Conservation (phyloP, 2,113 vertebrate species). For the Caretta caretta region DNA sequence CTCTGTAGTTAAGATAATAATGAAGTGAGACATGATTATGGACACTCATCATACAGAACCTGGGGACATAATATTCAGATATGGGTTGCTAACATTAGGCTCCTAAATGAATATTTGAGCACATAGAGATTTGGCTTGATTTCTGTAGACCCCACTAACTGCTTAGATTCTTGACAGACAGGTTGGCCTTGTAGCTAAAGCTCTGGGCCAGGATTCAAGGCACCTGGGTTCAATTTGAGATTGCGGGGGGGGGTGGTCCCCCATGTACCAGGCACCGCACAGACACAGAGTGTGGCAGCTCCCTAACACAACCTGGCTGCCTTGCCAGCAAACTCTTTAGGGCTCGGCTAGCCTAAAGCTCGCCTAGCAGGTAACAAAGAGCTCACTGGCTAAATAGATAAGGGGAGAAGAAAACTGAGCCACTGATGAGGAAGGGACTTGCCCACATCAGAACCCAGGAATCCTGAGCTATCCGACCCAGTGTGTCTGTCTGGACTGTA, state of each 20-base stretch:
- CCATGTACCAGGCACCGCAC: neutral
- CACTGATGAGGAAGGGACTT: neutral
- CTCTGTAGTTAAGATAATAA: neutral
- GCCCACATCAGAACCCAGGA: neutral
- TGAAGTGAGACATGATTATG: neutral
- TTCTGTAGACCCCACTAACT: neutral
- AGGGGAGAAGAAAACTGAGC: neutral
- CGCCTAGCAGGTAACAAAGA: too few species aligned
- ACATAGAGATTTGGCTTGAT: neutral
- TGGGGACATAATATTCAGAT: neutral
- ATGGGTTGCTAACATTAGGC: neutral
- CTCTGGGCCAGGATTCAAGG: neutral
- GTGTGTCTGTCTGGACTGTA: neutral
- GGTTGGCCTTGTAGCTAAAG: neutral
- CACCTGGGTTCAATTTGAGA: neutral
- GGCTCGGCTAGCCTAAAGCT: too few species aligned
- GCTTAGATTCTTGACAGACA: neutral
- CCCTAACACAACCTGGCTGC: too few species aligned
- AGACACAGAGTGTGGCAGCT: neutral
- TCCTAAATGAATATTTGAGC: neutral
- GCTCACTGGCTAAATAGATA: neutral
- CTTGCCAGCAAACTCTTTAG: too few species aligned
- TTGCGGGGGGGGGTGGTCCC: neutral
- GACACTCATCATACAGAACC: neutral
- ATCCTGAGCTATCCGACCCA: neutral